Conservation (phyloP, 2,888 invertebrate genomes). For the Xestoiulus laeticollis region DNA sequence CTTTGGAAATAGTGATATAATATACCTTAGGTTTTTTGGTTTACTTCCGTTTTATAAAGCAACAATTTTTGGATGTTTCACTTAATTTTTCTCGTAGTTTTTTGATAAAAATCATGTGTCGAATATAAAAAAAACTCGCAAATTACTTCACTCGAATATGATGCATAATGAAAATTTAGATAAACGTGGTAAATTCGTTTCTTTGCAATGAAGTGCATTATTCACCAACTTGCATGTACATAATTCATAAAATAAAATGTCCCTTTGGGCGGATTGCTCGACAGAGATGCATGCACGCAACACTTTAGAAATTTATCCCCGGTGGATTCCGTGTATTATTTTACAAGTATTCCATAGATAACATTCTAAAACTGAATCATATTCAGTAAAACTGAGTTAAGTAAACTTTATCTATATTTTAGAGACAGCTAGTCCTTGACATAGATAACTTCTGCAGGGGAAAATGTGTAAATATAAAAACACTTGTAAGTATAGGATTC, state of each 20-base stretch:
- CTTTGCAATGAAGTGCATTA: background rate
- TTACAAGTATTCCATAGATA: background rate
- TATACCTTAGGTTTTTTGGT: no score
- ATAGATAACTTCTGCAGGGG: background rate
- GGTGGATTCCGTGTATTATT: background rate
- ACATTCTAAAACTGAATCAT: background rate
- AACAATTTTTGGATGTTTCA: no score
- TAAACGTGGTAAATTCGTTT: background rate
- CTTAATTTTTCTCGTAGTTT: no score
- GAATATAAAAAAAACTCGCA: no score
- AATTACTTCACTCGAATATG: background rate
- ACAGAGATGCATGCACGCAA: background rate
- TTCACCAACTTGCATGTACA: background rate
- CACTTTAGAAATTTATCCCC: background rate
- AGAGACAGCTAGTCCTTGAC: background rate
- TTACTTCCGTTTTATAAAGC: no score
- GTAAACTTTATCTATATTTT: background rate
- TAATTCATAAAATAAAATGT: background rate
- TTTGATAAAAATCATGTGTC: no score
- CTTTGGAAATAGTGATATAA: no score
- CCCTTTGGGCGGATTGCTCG: background rate
- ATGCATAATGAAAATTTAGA: background rate
- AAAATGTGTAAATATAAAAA: background rate
- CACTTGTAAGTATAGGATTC: background rate
- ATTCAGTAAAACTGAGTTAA: background rate